These are phyloP conservation scores for Gymnothorax reevesii DNA, from an alignment of 2,797 vertebrate species.

Conservation along the genomic window DNA sequence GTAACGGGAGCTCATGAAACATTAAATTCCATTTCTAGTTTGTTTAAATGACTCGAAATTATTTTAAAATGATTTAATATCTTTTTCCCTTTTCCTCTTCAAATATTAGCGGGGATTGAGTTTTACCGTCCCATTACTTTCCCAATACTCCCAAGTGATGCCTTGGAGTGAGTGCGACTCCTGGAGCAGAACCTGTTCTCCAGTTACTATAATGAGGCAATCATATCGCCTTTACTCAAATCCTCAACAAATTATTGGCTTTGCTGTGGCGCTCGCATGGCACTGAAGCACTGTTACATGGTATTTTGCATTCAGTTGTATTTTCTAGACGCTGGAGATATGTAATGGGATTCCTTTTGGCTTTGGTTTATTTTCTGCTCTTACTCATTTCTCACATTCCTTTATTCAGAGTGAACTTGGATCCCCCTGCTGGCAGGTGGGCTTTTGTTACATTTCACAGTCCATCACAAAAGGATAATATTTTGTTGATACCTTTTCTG, in stretches of 20 bases:
- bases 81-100: background rate
- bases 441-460: slow-evolving; percentile 72
- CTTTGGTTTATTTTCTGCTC: slow-evolving; percentile 38
- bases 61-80: background rate
- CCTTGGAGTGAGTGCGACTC: slow-evolving; percentile 12
- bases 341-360: slow-evolving; percentile 50
- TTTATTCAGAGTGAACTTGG: slow-evolving; percentile 48
- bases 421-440: slow-evolving; percentile 61
- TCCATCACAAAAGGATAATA: slow-evolving; percentile 67
- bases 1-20: background rate
- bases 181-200: background rate
- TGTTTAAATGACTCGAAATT: background rate
- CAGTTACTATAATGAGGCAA: slow-evolving; percentile 44
- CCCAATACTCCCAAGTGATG: slow-evolving; percentile 1
- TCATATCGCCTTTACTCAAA: slow-evolving; percentile 53
- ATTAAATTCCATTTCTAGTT: background rate
- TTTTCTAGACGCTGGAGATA: slow-evolving; percentile 47
- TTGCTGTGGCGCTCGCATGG: slow-evolving; percentile 39
- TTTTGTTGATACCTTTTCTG: slow-evolving; percentile 47
- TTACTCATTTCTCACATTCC: slow-evolving; percentile 39
- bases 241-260: slow-evolving; percentile 35
- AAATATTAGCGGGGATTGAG: background rate
- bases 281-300: slow-evolving; percentile 43
- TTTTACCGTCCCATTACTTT: background rate
- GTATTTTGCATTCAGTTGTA: slow-evolving; percentile 44